Percentiles rank a stretch among this genome's conserved stretches.
These are phyloP conservation scores for Petromus typicus DNA, from an alignment of 2,113 vertebrate genomes.

Conservation along the genomic window DNA sequence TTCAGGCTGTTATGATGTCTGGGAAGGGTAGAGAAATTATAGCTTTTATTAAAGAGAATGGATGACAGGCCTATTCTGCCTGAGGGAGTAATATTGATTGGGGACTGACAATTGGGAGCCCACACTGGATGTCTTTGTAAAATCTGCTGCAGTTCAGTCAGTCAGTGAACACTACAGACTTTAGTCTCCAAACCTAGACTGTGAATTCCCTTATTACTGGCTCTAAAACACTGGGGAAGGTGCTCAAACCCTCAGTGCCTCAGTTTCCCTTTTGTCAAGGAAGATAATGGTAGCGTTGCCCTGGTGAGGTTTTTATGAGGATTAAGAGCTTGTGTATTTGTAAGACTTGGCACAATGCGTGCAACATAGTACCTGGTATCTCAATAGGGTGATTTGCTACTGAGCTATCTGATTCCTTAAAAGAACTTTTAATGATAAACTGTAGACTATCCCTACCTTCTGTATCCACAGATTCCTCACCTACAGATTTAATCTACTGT, in stretches of 20 bases:
- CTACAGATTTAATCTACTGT: neutral
- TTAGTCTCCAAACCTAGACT: neutral
- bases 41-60: neutral
- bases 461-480: neutral
- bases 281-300: neutral
- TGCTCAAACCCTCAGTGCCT: neutral
- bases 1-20: neutral
- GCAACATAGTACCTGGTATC: neutral
- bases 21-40: neutral
- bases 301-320: neutral
- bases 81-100: neutral
- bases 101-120: fast-evolving
- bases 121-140: neutral
- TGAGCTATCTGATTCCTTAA: neutral
- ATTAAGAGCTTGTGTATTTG: neutral
- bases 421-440: conserved; percentile 16
- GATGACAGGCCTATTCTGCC: neutral
- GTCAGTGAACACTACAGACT: neutral
- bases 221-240: neutral
- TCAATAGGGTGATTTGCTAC: neutral
- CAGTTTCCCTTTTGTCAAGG: neutral
- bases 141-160: neutral
- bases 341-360: neutral
- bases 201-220: neutral
- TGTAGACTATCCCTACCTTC: neutral